phyloP scores from a whole-genome alignment of 2,113 vertebrate species.

The Lethenteron reissneri region DNA sequence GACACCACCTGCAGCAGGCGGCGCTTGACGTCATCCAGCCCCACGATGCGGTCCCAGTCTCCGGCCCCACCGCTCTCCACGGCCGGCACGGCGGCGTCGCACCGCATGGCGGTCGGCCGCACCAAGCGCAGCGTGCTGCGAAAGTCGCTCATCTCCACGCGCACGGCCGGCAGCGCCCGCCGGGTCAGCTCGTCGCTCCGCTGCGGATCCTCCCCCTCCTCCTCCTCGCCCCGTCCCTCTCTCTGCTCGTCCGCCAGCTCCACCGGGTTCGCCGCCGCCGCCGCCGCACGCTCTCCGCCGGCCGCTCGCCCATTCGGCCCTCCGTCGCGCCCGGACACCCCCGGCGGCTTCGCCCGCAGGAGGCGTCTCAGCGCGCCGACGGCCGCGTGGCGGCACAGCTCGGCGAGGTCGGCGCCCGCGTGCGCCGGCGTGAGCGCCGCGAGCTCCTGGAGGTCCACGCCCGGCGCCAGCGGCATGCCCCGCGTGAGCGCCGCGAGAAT shows the following conservation, averaged over 20 bases:
- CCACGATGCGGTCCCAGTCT: conserved; percentile 66
- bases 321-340: conserved; percentile 27
- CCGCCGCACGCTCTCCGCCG: neutral
- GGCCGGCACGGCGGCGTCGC: conserved; percentile 41
- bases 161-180: too few relatives aligned
- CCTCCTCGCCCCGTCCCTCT: too few relatives aligned
- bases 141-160: conserved; percentile 30
- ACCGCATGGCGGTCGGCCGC: conserved; percentile 49
- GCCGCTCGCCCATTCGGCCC: conserved; percentile 9
- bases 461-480: conserved; percentile 32
- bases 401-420: conserved; percentile 68
- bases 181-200: too few relatives aligned
- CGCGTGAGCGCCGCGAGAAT: conserved; percentile 45
- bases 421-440: conserved; percentile 57
- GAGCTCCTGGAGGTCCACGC: conserved; percentile 30
- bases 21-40: conserved; percentile 64
- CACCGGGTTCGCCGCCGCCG: neutral
- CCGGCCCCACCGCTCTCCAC: conserved; percentile 12
- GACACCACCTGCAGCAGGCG: conserved; percentile 54
- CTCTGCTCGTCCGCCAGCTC: neutral
- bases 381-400: conserved; percentile 70
- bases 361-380: conserved; percentile 37
- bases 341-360: neutral
- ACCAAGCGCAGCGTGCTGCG: conserved; percentile 45
- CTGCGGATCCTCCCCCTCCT: too few relatives aligned